Conservation (phyloP, 2,888 invertebrate genomes). For the Pyrochroa serraticornis region DNA sequence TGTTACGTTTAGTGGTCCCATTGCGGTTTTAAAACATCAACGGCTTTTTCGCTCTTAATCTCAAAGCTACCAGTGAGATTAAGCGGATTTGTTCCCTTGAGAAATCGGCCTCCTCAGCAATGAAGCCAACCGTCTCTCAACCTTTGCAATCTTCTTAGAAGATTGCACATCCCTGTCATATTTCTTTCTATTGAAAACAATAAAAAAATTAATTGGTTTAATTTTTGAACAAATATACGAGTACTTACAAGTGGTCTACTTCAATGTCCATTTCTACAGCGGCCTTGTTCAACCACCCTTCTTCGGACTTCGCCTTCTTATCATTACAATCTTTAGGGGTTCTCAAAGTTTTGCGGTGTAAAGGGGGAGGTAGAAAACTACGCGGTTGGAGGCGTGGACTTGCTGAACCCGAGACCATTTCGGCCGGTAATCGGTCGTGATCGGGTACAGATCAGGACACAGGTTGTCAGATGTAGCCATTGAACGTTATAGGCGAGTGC, state of each 20-base stretch:
- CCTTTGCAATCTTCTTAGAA: constrained; percentile 57
- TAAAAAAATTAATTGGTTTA: background rate
- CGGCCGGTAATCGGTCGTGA: no score
- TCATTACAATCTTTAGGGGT: no score
- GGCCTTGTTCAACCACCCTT: constrained; percentile 85
- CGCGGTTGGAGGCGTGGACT: no score
- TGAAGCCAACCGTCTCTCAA: constrained; percentile 60
- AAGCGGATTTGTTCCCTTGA: constrained; percentile 68
- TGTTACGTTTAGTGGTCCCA: no score
- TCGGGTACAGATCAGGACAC: no score
- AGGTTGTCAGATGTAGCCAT: no score
- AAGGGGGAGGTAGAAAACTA: no score
- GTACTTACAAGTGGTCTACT: constrained; percentile 72
- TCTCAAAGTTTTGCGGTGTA: no score
- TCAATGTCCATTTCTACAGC: constrained; percentile 92
- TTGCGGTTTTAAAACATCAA: constrained; percentile 63
- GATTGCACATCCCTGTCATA: constrained; percentile 42
- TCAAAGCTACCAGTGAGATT: constrained; percentile 35
- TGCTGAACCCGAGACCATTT: no score
- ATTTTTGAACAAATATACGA: background rate
- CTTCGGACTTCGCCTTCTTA: constrained; percentile 69
- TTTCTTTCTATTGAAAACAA: constrained; percentile 35
- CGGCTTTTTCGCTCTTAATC: constrained; percentile 7
- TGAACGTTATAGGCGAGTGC: no score
- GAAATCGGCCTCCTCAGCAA: constrained; percentile 67